These are phyloP conservation scores for Philotrypesis tridentata DNA, from an alignment of 1,140 invertebrate genomes.

Conservation along the genomic window DNA sequence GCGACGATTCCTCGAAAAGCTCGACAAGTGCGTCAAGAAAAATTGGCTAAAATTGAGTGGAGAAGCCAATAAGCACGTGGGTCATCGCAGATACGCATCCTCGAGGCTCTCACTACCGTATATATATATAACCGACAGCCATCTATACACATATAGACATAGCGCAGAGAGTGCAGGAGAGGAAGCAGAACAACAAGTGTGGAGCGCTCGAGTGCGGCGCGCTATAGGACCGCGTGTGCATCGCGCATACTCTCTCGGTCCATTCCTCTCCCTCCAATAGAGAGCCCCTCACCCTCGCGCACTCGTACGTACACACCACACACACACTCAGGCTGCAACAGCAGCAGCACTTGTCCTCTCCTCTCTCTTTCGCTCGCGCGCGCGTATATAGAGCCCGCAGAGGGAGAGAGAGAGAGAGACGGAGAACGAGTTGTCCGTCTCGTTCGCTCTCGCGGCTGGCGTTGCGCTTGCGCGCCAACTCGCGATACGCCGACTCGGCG, in stretches of 20 bases:
- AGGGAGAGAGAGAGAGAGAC: too few species aligned
- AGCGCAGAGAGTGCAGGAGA: too few species aligned
- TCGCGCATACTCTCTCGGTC: neutral
- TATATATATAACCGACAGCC: too few species aligned
- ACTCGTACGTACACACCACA: neutral
- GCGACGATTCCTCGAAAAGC: too few species aligned
- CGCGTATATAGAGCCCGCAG: neutral
- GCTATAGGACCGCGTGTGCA: neutral
- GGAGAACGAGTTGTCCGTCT: constrained; percentile 23
- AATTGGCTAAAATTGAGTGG: too few species aligned
- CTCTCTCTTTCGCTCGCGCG: constrained; percentile 4
- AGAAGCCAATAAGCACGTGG: too few species aligned
- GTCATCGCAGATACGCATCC: too few species aligned
- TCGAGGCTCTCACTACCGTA: too few species aligned
- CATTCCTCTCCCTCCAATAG: constrained; percentile 1
- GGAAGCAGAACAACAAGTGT: neutral
- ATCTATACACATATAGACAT: too few species aligned
- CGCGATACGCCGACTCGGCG: constrained; percentile 66
- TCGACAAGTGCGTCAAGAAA: too few species aligned
- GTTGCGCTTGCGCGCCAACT: constrained; percentile 69
- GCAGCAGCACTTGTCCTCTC: neutral
- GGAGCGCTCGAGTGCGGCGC: neutral
- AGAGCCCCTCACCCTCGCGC: too few species aligned
- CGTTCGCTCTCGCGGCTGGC: constrained; percentile 41
- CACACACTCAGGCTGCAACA: too few species aligned